Evolutionary conservation across 2,888 invertebrate genomes (phyloP).

Genomic region (Ommatoiulus sabulosus): DNA sequence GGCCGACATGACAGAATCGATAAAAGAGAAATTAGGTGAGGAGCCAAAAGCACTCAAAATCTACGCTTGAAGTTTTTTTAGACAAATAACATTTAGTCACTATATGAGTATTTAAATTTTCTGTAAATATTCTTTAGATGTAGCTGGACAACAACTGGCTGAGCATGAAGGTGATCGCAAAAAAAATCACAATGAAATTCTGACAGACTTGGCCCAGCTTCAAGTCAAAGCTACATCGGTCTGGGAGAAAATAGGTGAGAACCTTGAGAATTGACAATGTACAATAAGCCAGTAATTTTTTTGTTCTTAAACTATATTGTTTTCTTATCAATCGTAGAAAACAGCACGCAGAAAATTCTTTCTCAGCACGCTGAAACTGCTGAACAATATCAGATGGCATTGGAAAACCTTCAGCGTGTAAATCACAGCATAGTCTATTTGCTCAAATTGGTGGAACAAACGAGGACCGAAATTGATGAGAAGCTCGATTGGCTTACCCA

Average conservation of each 20-base stretch:
- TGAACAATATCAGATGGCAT: constrained; percentile 51
- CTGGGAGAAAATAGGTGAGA: constrained; percentile 72
- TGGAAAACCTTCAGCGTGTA: constrained; percentile 54
- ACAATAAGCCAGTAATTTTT: too few species aligned
- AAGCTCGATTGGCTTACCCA: constrained; percentile 54
- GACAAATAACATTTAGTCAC: too few species aligned
- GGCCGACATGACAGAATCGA: constrained; percentile 71
- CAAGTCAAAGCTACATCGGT: constrained; percentile 72
- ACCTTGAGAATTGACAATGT: background rate
- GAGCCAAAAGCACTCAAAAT: constrained; percentile 50
- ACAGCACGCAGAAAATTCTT: constrained; percentile 51
- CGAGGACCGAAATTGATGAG: constrained; percentile 52
- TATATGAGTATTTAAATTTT: background rate
- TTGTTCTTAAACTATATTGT: background rate
- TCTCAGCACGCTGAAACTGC: constrained; percentile 44
- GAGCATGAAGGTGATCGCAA: constrained; percentile 70
- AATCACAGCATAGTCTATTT: constrained; percentile 54
- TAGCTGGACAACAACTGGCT: constrained; percentile 70
- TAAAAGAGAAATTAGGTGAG: constrained; percentile 72
- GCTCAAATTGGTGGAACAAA: constrained; percentile 41
- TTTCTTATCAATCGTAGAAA: constrained; percentile 25
- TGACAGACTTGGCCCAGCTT: constrained; percentile 72
- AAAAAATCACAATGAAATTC: constrained; percentile 72
- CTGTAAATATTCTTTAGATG: constrained; percentile 65
- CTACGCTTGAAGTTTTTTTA: background rate